These are phyloP conservation scores for Andrena praecox DNA, from an alignment of 2,888 invertebrate genomes.

Conservation along the genomic window DNA sequence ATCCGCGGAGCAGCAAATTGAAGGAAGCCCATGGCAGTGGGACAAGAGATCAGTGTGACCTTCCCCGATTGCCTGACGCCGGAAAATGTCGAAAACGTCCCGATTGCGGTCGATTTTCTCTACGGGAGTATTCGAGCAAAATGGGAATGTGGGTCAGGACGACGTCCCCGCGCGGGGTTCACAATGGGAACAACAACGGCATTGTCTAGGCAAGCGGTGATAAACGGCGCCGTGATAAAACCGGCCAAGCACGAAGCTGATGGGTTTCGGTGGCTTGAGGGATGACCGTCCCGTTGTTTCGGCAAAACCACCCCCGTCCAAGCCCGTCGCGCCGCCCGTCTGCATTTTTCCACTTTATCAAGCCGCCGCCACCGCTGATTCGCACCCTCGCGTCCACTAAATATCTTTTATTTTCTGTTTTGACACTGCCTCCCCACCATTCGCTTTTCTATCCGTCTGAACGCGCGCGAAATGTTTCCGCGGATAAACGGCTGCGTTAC, in stretches of 20 bases:
- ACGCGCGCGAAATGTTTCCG: constrained; percentile 34
- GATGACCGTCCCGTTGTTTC: constrained; percentile 73
- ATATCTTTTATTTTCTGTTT: constrained; percentile 69
- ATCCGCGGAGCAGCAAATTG: background rate
- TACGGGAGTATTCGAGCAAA: constrained; percentile 47
- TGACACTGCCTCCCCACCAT: constrained; percentile 52
- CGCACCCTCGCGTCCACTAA: constrained; percentile 58
- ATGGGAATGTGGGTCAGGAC: constrained; percentile 71
- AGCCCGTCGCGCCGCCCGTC: constrained; percentile 32
- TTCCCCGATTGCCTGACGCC: constrained; percentile 7
- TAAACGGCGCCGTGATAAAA: constrained; percentile 81
- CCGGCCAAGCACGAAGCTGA: constrained; percentile 73
- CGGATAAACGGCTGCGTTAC: constrained; percentile 42
- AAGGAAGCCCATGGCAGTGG: background rate
- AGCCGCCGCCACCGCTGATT: constrained; percentile 52
- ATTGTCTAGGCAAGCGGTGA: constrained; percentile 80
- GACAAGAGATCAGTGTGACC: constrained; percentile 24
- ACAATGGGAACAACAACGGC: constrained; percentile 75
- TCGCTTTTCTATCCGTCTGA: constrained; percentile 58
- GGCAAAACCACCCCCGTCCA: constrained; percentile 49
- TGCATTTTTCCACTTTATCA: constrained; percentile 74
- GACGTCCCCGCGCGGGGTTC: constrained; percentile 68
- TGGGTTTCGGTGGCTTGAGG: constrained; percentile 75
- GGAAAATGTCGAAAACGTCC: constrained; percentile 39
- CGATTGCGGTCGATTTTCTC: constrained; percentile 52